These are phyloP conservation scores for Clarias batrachus DNA, from an alignment of 2,113 vertebrate genomes.

Conservation along the genomic window DNA sequence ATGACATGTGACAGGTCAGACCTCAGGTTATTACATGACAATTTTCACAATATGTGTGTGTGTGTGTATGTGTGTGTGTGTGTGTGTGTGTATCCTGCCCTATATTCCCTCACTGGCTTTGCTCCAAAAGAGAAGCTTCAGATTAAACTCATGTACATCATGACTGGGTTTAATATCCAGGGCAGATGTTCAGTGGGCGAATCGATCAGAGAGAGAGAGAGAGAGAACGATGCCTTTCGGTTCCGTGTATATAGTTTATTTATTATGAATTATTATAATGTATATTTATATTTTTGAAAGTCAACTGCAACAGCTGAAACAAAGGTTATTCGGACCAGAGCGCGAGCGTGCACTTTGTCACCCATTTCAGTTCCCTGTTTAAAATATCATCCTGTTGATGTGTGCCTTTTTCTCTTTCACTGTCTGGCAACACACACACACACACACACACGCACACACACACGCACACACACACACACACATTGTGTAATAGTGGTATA, in stretches of 20 bases:
- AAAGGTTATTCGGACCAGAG: not conserved
- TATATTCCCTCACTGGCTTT: not conserved
- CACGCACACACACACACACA: conserved; percentile 27
- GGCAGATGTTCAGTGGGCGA: conserved; percentile 54
- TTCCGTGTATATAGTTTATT: not conserved
- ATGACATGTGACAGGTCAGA: not conserved
- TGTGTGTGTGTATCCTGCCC: not conserved
- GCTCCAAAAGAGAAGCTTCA: conserved; percentile 18
- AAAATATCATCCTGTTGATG: not conserved
- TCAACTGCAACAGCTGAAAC: not conserved
- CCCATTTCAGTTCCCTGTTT: not conserved
- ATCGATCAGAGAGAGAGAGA: conserved; percentile 45
- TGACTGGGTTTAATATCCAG: conserved; percentile 56
- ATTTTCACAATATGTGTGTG: not conserved
- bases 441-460: conserved; percentile 24
- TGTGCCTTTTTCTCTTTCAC: not conserved
- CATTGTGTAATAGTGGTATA: conserved; percentile 8
- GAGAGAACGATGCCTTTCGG: not conserved
- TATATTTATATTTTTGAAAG: not conserved
- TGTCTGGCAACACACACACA: not conserved
- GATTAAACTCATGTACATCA: conserved; percentile 46
- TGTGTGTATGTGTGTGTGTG: conserved; percentile 1
- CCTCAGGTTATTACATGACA: not conserved
- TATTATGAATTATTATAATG: not conserved
- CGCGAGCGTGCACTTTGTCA: not conserved